Evolutionary conservation across 2,113 vertebrate species (phyloP).

Genomic region (Ploceus nigricollis): DNA sequence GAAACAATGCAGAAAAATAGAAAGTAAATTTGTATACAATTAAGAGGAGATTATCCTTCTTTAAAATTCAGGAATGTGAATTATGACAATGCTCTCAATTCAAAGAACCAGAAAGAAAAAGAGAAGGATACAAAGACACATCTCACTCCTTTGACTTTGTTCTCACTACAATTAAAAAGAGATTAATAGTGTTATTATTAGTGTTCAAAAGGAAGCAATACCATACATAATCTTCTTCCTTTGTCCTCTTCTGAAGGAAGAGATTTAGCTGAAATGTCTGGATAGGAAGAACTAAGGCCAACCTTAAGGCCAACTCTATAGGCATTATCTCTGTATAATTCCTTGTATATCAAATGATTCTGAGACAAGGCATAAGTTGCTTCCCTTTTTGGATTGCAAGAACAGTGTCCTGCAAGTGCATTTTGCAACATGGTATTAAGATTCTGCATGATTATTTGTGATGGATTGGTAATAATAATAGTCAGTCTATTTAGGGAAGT

Average conservation of each 20-base stretch:
- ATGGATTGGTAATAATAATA: background rate
- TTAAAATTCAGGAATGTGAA: background rate
- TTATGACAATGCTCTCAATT: background rate
- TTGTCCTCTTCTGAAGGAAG: background rate
- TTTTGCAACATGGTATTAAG: background rate
- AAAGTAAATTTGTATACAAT: background rate
- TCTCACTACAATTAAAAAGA: background rate
- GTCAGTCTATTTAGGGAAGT: background rate
- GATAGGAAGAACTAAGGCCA: background rate
- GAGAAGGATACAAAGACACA: fast-evolving
- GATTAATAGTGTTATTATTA: background rate
- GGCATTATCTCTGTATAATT: background rate
- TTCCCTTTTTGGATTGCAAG: background rate
- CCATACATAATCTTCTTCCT: background rate
- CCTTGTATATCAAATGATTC: background rate
- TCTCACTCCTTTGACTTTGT: background rate
- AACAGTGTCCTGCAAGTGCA: background rate
- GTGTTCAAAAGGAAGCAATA: background rate
- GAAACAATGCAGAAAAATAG: background rate
- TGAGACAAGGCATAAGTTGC: background rate
- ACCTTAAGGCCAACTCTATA: background rate
- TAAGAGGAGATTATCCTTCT: background rate
- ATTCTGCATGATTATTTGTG: background rate
- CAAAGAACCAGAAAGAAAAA: background rate
- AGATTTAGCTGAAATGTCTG: background rate